phyloP scores from a whole-genome alignment of 2,888 invertebrate species.

The Epistrophe eligans region DNA sequence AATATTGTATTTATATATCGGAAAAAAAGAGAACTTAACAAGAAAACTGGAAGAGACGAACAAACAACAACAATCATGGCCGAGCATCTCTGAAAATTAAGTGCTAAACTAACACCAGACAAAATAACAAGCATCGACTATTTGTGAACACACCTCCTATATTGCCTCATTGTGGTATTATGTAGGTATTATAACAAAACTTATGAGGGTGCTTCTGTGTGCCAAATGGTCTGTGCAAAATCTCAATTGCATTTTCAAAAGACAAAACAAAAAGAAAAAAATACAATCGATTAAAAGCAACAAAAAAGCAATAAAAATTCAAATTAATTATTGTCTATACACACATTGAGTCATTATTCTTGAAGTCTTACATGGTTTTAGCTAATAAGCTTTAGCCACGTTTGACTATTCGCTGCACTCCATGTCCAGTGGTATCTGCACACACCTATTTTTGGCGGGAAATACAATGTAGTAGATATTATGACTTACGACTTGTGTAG shows the following conservation, averaged over 20 bases:
- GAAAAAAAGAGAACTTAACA: slow-evolving; percentile 4
- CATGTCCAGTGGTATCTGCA: neutral
- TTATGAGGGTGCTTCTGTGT: slow-evolving; percentile 15
- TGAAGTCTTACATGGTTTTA: neutral
- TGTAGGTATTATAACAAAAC: neutral
- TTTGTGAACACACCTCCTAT: slow-evolving; percentile 42
- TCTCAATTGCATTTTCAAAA: slow-evolving; percentile 49
- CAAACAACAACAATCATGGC: slow-evolving; percentile 42
- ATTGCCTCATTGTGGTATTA: neutral
- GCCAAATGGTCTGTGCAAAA: slow-evolving; percentile 32
- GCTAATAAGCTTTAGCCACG: neutral
- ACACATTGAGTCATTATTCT: slow-evolving; percentile 38
- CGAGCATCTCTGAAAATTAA: slow-evolving; percentile 63
- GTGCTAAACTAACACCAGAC: slow-evolving; percentile 69
- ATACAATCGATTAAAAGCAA: slow-evolving; percentile 46
- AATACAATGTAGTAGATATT: neutral
- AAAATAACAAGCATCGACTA: slow-evolving; percentile 60
- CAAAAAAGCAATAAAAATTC: slow-evolving; percentile 44
- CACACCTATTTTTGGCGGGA: slow-evolving; percentile 1
- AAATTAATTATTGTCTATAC: slow-evolving; percentile 56
- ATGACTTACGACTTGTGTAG: neutral
- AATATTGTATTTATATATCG: slow-evolving; percentile 40
- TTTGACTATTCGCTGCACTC: neutral
- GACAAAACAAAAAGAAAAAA: slow-evolving; percentile 4
- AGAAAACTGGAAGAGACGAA: slow-evolving; percentile 18